Conservation (phyloP, 2,113 vertebrate species). For the Ptyas mucosa region DNA sequence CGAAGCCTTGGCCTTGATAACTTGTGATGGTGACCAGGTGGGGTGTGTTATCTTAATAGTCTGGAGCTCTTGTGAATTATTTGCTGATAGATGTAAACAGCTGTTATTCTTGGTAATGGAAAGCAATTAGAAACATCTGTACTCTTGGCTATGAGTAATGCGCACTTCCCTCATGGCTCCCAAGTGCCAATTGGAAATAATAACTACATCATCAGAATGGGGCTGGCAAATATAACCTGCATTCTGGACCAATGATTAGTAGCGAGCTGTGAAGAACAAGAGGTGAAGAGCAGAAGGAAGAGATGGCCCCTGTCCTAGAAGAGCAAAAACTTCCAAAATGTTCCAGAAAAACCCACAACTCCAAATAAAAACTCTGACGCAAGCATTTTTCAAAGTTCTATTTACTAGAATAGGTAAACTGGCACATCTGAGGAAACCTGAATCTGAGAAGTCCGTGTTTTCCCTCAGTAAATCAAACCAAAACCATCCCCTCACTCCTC, state of each 20-base stretch:
- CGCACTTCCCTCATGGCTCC: slow-evolving; percentile 81
- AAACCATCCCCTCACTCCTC: too few species aligned
- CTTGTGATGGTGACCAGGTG: slow-evolving; percentile 95
- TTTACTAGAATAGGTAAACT: too few species aligned
- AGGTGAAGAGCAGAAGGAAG: slow-evolving; percentile 60
- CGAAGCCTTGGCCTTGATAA: slow-evolving; percentile 80
- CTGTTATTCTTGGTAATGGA: slow-evolving; percentile 99
- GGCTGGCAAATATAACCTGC: slow-evolving; percentile 67
- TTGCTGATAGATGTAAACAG: slow-evolving; percentile 99
- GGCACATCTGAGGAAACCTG: too few species aligned
- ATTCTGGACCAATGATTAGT: slow-evolving; percentile 76
- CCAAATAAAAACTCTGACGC: too few species aligned
- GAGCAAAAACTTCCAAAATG: neutral
- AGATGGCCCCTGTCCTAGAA: slow-evolving; percentile 40
- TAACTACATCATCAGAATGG: slow-evolving; percentile 90
- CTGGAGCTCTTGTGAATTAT: slow-evolving; percentile 98
- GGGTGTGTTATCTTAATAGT: slow-evolving; percentile 98
- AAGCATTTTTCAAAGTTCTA: too few species aligned
- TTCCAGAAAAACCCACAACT: too few species aligned
- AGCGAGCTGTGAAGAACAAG: slow-evolving; percentile 92
- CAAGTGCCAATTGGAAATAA: slow-evolving; percentile 96
- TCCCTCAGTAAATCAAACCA: too few species aligned
- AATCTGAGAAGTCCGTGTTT: too few species aligned
- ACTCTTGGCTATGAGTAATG: slow-evolving; percentile 97
- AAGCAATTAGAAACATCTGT: slow-evolving; percentile 99